Base-by-base conservation (phyloP, 2,113 vertebrate genomes). In the Aphelocoma coerulescens region DNA sequence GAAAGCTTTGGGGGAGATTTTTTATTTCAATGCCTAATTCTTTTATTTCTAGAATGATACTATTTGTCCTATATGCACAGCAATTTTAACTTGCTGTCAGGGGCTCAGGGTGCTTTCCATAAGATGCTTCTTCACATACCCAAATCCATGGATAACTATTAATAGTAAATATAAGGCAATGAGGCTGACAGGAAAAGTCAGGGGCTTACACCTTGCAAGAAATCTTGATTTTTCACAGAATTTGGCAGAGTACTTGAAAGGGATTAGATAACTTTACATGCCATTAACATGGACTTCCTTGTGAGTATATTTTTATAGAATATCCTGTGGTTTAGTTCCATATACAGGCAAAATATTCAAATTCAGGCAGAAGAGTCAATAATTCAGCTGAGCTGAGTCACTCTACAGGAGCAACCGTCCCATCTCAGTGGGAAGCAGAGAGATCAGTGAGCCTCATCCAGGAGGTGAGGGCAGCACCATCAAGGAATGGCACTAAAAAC, bases 311-410 rank as follows among this genome's bases (percentile, higher is more conserved):
- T 91, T 89, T 66, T 19, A 49, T 15, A 81, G 57, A n/a, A 52
- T 39, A 41, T 11, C 24, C n/a, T 26, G 10, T 28, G 30, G 21
- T 86, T 88, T 35, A 6, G 30, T 71, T 74, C 55, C 11, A 37
- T 23, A 7, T 16, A 9, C 48, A 66, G 41, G 44, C 32, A 85
- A 91, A 75, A 75, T 18, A 69, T 80, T 88, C 35, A 30, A 32
- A 83, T 73, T 49, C 26, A 66, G 54, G 49, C 51, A 33, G 65
- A 51, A 39, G 27, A 58, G 59, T 73, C 79, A 92, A 57, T 16
- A 62, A n/a, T 54, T 73, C 49, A 74, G 57, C 78, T 90, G 3
- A 69, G 75, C 92, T 95, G 95, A 96, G 82, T 95, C 88, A 95
- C 66, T 87, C 52, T 69, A 13, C 54, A 69, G 76, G 71, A 71